Base-by-base conservation (phyloP, 2,888 invertebrate species). In the Pomacea canaliculata region DNA sequence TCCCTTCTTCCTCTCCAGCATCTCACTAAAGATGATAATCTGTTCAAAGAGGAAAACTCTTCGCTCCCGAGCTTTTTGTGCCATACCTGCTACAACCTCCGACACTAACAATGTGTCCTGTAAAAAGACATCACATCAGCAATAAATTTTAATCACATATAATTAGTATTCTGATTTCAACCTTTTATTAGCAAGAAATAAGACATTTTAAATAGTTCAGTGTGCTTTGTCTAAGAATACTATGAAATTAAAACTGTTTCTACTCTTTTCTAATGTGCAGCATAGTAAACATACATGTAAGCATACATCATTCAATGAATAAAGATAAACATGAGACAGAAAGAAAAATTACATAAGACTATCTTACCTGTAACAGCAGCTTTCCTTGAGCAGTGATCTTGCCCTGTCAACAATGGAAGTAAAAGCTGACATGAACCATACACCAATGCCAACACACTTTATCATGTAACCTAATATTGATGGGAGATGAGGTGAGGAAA, bases 21-120 rank as follows among this genome's bases (percentile, higher is more conserved):
- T 95, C 85, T 99, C 98, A 86, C 97, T 97, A 92, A 99, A 96
- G 72, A 90, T 87, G 74, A 99, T 95, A 89, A 96, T 97, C 92
- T 99, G 99, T 91, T 99, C 98, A 91, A 99, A 99, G 71, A 99
- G 93, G 92, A 99, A 99, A 81, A 99, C 96, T 91, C 98, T 96
- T 88, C 97, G 93, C 85, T 99, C 98, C 87, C 96, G 95, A 85
- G 93, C 93, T 90, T 93, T 93, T 82, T 92, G 91, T 76, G 91
- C 91, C 66, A 90, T 87, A 69, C 88, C 88, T 46, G 88, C 85
- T 23, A 90, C 87, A 59, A 90, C 88, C 75, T 92, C 92, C 60
- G 90, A 88, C 59, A 92, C 91, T 75, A 88, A 85, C 75, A 92
- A 83, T 27, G 91, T 91, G 80, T 92, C 92, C 89, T 92, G 85